Percentiles rank a stretch among this genome's conserved stretches.
Evolutionary conservation across 2,797 vertebrate genomes (phyloP).

Genomic region (Sarcophilus harrisii): DNA sequence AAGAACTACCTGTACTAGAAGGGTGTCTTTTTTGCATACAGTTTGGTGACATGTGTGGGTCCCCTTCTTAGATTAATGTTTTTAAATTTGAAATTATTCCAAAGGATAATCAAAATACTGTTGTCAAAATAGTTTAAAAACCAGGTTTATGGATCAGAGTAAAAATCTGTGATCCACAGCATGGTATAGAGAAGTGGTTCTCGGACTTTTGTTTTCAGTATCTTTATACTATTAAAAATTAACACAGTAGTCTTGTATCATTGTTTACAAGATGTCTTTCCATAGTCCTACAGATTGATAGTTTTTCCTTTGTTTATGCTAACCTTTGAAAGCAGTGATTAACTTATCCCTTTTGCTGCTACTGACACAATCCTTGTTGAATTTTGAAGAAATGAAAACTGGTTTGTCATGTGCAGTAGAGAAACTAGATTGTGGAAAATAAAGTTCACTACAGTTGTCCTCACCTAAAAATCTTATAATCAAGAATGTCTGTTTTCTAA

Average conservation of each 20-base stretch:
- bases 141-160: neutral
- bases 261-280: conserved; percentile 67
- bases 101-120: neutral
- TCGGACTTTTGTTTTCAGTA: no score
- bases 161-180: neutral
- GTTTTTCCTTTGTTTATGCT: conserved; percentile 68
- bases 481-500: neutral
- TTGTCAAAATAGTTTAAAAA: neutral
- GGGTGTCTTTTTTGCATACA: neutral
- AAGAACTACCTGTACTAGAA: neutral
- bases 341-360: conserved; percentile 63
- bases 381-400: conserved; percentile 65
- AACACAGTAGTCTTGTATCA: conserved; percentile 44
- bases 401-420: conserved; percentile 64
- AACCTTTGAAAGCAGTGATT: conserved; percentile 65
- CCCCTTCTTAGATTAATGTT: neutral
- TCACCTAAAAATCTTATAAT: neutral
- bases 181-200: neutral
- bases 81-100: neutral
- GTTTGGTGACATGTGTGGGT: neutral
- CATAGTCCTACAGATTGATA: conserved; percentile 64
- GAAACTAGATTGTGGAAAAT: conserved; percentile 58
- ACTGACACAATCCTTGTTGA: conserved; percentile 58
- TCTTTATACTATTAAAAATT: no score
- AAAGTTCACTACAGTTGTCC: conserved; percentile 46